Evolutionary conservation across 2,888 invertebrate genomes (phyloP).

Genomic region (Drosophila acutilabella): DNA sequence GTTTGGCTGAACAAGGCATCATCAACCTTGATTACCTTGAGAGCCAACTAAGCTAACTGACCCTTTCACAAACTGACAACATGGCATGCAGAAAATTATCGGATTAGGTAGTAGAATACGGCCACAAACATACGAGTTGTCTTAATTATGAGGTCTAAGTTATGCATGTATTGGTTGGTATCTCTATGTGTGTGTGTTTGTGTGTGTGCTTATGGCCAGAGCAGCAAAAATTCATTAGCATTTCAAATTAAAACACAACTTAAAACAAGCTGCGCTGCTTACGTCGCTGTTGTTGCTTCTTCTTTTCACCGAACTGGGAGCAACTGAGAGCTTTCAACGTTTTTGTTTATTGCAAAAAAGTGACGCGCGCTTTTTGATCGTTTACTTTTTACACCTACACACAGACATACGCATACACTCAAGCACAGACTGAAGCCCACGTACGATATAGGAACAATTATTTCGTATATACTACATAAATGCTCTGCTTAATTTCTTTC

Average conservation of each 20-base stretch:
- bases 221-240: conserved; percentile 59
- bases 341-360: conserved; percentile 43
- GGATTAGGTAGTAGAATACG: conserved; percentile 8
- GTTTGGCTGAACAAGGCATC: conserved; percentile 38
- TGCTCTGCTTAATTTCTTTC: conserved; percentile 11
- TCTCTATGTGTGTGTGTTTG: neutral
- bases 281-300: neutral
- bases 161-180: neutral
- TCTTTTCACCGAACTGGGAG: conserved; percentile 22
- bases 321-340: conserved; percentile 35
- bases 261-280: conserved; percentile 46
- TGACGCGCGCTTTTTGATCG: conserved; percentile 47
- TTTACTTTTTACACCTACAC: conserved; percentile 71
- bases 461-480: neutral
- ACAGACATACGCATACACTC: neutral
- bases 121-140: conserved; percentile 16
- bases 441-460: conserved; percentile 45
- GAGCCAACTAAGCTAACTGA: conserved; percentile 35
- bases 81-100: conserved; percentile 19
- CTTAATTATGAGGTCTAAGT: conserved; percentile 54
- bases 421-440: conserved; percentile 39
- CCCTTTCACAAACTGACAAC: conserved; percentile 44
- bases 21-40: conserved; percentile 73
- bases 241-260: conserved; percentile 59
- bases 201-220: conserved; percentile 25